Evolutionary conservation across 2,797 vertebrate species (phyloP).

Genomic region (Macropodus opercularis): DNA sequence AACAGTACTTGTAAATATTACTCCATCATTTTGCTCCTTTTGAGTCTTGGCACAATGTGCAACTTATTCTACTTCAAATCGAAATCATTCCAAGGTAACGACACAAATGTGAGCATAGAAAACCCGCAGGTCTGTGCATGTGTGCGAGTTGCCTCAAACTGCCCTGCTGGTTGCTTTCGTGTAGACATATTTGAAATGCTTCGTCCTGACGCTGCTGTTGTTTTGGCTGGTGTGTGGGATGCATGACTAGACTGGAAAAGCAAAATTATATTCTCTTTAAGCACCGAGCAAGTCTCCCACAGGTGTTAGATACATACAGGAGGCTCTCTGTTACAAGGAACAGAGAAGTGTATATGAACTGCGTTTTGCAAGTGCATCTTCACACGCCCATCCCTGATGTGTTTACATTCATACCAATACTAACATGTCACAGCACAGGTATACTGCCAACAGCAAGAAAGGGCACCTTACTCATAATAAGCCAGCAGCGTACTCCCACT

Average conservation of each 20-base stretch:
- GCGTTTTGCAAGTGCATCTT: constrained; percentile 7
- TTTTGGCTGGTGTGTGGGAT: constrained; percentile 62
- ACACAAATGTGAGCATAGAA: constrained; percentile 13
- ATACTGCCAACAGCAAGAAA: constrained; percentile 30
- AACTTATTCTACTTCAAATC: constrained; percentile 11
- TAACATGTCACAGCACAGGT: constrained; percentile 77
- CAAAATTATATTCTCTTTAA: constrained; percentile 41
- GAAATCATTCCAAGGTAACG: constrained; percentile 1
- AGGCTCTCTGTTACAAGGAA: not conserved
- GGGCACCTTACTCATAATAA: constrained; percentile 48
- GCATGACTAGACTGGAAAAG: constrained; percentile 70
- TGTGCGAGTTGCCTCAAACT: constrained; percentile 35
- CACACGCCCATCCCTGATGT: constrained; percentile 51
- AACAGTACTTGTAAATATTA: not conserved
- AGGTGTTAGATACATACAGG: constrained; percentile 1
- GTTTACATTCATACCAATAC: constrained; percentile 76
- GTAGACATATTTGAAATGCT: constrained; percentile 70
- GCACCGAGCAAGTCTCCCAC: constrained; percentile 22
- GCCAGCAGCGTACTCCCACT: constrained; percentile 43
- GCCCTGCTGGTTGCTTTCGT: constrained; percentile 50
- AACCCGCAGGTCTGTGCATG: constrained; percentile 44
- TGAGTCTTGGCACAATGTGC: not conserved
- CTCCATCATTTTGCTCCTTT: not conserved
- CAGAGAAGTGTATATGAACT: not conserved
- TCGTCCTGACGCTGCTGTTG: constrained; percentile 57